phyloP scores from a whole-genome alignment of 2,888 invertebrate genomes.

The Labia minor region DNA sequence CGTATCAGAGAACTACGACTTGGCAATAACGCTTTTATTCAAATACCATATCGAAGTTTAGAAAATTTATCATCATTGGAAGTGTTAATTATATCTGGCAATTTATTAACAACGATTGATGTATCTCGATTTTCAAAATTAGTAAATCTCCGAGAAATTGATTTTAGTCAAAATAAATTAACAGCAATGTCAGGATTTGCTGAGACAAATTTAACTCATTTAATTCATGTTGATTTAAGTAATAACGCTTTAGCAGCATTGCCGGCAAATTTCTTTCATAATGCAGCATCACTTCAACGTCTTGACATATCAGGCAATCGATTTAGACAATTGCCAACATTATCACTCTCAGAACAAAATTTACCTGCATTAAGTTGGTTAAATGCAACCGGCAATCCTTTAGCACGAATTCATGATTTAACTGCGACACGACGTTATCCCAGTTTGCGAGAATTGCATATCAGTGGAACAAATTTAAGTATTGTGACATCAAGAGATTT shows the following conservation, averaged over 20 bases:
- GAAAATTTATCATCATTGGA: conserved; percentile 66
- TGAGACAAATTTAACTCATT: conserved; percentile 59
- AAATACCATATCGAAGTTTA: conserved; percentile 68
- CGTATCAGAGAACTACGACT: conserved; percentile 66
- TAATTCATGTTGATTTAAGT: conserved; percentile 63
- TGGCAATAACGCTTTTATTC: conserved; percentile 58
- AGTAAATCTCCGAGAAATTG: conserved; percentile 59
- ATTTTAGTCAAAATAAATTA: conserved; percentile 36
- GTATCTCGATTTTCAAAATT: conserved; percentile 66
- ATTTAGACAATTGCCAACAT: conserved; percentile 66
- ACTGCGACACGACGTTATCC: conserved; percentile 57
- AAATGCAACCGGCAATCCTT: conserved; percentile 73
- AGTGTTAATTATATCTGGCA: conserved; percentile 32
- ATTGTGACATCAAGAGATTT: conserved; percentile 77
- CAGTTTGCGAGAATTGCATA: conserved; percentile 68
- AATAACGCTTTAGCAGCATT: conserved; percentile 62
- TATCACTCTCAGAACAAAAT: conserved; percentile 61
- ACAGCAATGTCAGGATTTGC: conserved; percentile 65
- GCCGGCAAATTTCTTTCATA: conserved; percentile 69
- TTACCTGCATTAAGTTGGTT: conserved; percentile 61
- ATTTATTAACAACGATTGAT: conserved; percentile 48
- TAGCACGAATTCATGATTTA: conserved; percentile 61
- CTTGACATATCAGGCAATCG: conserved; percentile 69
- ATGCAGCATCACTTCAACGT: conserved; percentile 57
- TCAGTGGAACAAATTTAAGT: conserved; percentile 66